Conservation (phyloP, 2,888 invertebrate genomes). For the Penaeus monodon region DNA sequence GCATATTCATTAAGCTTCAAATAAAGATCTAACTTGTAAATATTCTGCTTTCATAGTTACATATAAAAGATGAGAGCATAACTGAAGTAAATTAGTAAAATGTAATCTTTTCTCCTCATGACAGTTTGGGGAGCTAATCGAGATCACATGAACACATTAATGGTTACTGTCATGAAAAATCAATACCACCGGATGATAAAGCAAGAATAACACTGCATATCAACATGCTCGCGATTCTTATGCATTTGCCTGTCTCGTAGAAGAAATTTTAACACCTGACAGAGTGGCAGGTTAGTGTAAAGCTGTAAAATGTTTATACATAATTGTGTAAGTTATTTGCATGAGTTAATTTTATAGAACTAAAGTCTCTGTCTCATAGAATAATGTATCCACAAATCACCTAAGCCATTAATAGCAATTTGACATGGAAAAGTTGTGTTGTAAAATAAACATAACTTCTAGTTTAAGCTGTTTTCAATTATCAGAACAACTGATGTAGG, state of each 20-base stretch:
- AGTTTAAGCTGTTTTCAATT: no score
- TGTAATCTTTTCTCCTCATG: not conserved
- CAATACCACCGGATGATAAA: slow-evolving; percentile 79
- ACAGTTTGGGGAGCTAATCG: slow-evolving; percentile 59
- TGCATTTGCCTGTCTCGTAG: slow-evolving; percentile 82
- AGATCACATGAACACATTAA: slow-evolving; percentile 57
- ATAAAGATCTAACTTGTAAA: not conserved
- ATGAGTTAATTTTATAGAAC: no score
- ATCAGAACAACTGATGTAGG: no score
- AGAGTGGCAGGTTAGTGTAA: slow-evolving; percentile 38
- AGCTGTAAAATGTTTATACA: slow-evolving; percentile 9
- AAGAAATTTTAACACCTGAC: slow-evolving; percentile 77
- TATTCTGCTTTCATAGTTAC: not conserved
- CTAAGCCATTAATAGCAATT: no score
- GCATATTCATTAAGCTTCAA: not conserved
- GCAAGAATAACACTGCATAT: slow-evolving; percentile 63
- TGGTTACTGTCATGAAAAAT: slow-evolving; percentile 74
- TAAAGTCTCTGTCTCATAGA: no score
- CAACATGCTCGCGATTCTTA: slow-evolving; percentile 79
- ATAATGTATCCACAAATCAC: no score
- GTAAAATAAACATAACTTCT: no score
- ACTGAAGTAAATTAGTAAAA: not conserved
- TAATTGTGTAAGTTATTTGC: no score
- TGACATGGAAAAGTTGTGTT: no score
- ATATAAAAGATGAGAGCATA: not conserved